Conservation (phyloP, 2,888 invertebrate species). For the Zhengitettix transpicula region DNA sequence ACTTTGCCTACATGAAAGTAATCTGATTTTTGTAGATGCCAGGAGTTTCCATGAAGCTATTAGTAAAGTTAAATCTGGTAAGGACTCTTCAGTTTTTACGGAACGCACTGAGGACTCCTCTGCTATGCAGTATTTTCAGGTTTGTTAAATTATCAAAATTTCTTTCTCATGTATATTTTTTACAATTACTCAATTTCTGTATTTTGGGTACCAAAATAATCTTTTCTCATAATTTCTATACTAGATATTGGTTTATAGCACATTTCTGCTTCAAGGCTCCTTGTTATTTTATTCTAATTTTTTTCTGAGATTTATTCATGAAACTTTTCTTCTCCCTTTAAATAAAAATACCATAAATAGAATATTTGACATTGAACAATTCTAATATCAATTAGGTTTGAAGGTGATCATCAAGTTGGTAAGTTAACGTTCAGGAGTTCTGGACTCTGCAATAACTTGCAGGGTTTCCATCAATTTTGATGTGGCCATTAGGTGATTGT, state of each 20-base stretch:
- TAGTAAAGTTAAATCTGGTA: slow-evolving; percentile 53
- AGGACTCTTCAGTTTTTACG: slow-evolving; percentile 71
- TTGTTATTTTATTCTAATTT: too few relatives aligned
- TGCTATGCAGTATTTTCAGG: slow-evolving; percentile 92
- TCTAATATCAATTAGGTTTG: too few relatives aligned
- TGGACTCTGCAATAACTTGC: too few relatives aligned
- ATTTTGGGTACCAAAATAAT: not conserved
- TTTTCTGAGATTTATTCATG: too few relatives aligned
- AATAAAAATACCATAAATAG: too few relatives aligned
- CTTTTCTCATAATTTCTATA: not conserved
- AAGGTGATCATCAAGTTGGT: too few relatives aligned
- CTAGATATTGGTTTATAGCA: not conserved
- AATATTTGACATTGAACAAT: too few relatives aligned
- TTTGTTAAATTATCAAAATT: slow-evolving; percentile 15
- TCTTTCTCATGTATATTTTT: too few relatives aligned
- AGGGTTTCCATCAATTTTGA: too few relatives aligned
- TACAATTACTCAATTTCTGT: not conserved
- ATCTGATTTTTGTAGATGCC: slow-evolving; percentile 35
- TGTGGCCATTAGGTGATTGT: too few relatives aligned
- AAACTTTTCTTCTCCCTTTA: too few relatives aligned
- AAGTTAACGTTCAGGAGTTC: too few relatives aligned
- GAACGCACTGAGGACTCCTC: slow-evolving; percentile 96
- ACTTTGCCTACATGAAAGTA: not conserved
- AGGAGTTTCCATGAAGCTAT: slow-evolving; percentile 58
- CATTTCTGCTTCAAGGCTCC: not conserved